These are phyloP conservation scores for Erythrolamprus reginae DNA, from an alignment of 2,113 vertebrate genomes.

Conservation along the genomic window DNA sequence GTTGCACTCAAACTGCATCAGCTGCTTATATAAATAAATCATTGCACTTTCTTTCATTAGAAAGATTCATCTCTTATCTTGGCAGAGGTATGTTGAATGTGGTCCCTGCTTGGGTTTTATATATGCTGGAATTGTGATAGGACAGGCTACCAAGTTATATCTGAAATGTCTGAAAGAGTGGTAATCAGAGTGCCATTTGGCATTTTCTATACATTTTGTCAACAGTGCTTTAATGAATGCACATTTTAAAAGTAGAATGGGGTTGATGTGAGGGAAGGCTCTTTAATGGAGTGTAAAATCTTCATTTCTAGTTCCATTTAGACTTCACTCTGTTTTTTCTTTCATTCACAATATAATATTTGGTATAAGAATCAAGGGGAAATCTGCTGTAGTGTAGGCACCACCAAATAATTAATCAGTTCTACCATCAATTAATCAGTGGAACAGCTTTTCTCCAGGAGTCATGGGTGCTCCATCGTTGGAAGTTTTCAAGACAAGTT, in stretches of 20 bases:
- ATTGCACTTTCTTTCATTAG: background rate
- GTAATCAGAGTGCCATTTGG: background rate
- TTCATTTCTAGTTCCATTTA: background rate
- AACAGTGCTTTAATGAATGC: background rate
- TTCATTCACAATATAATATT: background rate
- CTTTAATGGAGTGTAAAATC: background rate
- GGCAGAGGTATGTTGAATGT: background rate
- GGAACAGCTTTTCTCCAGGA: background rate
- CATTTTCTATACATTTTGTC: background rate
- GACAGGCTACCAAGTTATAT: background rate
- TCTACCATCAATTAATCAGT: background rate
- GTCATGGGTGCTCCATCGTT: background rate
- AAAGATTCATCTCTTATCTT: background rate
- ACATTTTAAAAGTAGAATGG: background rate
- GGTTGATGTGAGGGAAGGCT: background rate
- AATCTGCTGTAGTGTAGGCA: background rate
- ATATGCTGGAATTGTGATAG: background rate
- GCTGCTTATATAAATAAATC: background rate
- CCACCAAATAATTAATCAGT: background rate
- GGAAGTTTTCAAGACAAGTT: background rate
- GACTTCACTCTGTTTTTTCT: background rate
- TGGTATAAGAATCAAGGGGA: background rate
- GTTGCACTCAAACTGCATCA: background rate
- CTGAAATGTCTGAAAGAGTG: background rate
- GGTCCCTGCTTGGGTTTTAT: background rate